phyloP scores from a whole-genome alignment of 2,888 invertebrate genomes.

The Acleris emargana region DNA sequence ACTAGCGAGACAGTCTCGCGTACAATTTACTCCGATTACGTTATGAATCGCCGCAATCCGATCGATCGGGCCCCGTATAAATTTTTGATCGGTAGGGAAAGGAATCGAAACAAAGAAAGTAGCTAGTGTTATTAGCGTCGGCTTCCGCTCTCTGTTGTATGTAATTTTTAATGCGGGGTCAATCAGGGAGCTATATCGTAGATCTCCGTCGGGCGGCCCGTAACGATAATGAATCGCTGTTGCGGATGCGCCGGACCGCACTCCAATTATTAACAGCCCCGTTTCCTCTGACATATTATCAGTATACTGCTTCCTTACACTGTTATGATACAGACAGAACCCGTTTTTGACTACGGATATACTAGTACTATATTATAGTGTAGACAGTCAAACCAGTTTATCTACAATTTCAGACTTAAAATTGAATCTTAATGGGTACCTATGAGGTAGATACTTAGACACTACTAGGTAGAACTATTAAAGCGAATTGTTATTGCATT shows the following conservation, averaged over 20 bases:
- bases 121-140: constrained; percentile 60
- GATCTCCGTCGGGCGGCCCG: constrained; percentile 77
- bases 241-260: constrained; percentile 79
- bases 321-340: background rate
- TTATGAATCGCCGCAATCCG: constrained; percentile 69
- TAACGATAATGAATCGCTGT: constrained; percentile 81
- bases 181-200: constrained; percentile 82
- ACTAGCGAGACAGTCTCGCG: constrained; percentile 60
- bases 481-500: background rate
- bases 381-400: background rate
- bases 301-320: constrained; percentile 8
- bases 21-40: constrained; percentile 63
- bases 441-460: background rate
- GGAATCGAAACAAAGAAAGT: constrained; percentile 74
- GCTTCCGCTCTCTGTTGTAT: constrained; percentile 68
- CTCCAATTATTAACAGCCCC: constrained; percentile 83
- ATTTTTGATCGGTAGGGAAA: constrained; percentile 73
- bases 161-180: constrained; percentile 84
- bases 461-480: background rate
- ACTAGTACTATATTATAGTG: no score
- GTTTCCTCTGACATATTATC: constrained; percentile 47
- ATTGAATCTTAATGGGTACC: background rate
- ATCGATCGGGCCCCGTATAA: constrained; percentile 68
- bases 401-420: background rate
- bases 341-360: no score